Conservation (phyloP, 2,797 vertebrate genomes). For the Enteromius fasciolatus region DNA sequence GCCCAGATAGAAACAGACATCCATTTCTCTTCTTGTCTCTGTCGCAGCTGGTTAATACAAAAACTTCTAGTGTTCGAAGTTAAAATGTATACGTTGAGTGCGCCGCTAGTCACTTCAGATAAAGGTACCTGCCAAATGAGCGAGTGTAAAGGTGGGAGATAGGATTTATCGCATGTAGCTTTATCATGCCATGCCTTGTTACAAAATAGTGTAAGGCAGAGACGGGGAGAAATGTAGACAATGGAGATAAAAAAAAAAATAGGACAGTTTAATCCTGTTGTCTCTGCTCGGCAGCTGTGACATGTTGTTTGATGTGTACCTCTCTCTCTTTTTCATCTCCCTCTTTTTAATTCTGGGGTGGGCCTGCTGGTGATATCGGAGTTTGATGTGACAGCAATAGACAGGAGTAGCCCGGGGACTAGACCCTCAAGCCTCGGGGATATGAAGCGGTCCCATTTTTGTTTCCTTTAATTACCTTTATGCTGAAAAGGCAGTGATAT, state of each 20-base stretch:
- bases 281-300: constrained; percentile 26
- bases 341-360: not conserved
- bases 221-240: constrained; percentile 15
- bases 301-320: constrained; percentile 24
- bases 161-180: constrained; percentile 11
- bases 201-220: constrained; percentile 11
- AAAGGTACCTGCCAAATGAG: not conserved
- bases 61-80: not conserved
- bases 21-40: not conserved
- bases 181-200: constrained; percentile 17
- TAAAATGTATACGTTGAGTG: not conserved
- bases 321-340: constrained; percentile 7
- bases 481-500: not conserved
- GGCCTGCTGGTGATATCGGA: constrained; percentile 22
- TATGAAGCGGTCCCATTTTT: constrained; percentile 12
- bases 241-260: not conserved
- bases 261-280: constrained; percentile 27
- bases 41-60: not conserved
- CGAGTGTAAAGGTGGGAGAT: constrained; percentile 24
- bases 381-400: constrained; percentile 39
- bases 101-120: not conserved
- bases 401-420: constrained; percentile 8
- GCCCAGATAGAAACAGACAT: not conserved
- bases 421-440: constrained; percentile 17
- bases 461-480: constrained; percentile 32